Base-by-base conservation (phyloP, 2,113 vertebrate genomes). In the Isichthys henryi region DNA sequence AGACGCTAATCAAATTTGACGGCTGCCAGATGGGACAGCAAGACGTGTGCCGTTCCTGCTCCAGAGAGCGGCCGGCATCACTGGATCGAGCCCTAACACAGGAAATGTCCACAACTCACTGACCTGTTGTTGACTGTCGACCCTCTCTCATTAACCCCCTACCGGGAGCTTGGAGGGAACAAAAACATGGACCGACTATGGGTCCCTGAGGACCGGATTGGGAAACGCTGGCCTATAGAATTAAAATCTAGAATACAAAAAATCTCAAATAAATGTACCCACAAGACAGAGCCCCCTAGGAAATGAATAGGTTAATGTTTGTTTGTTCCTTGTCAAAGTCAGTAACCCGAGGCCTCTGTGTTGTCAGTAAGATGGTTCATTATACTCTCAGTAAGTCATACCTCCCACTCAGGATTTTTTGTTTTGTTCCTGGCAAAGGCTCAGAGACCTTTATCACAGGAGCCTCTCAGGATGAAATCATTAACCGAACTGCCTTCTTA, bases 401-500 rank as follows among this genome's bases (percentile, higher is more conserved):
- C 93, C 92, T 93, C 91, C 89, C 89, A 93, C 93, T 93, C 91
- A 94, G 94, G 91, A 93, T 90, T 92, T 94, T 95, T 94, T 84
- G 43, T 48, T 86, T 87, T 90, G 90, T 92, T 93, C 90, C 94
- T 95, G 93, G 94, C 95, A 91, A 3, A 49, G 43, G 88, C 93
- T 93, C 93, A 89, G 92, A 94, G 90, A 90, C 93, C 92, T 92
- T 93, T 93, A 95, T 94, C 93, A 93, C 92, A 93, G 94, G 93
- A 93, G 91, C 90, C 92, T 93, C 93, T 94, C 92, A 92, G 94
- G 95, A 95, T 95, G 94, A 95, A 95, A 96, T 95, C 94, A 96
- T 95, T 95, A 95, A 94, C 94, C 93, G 94, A 95, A 95, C 94
- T 94, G 94, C 94, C 95, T 94, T 95, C 93, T 95, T 85, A 89